Evolutionary conservation across 2,113 vertebrate genomes (phyloP).

Genomic region (Alethe castanea): DNA sequence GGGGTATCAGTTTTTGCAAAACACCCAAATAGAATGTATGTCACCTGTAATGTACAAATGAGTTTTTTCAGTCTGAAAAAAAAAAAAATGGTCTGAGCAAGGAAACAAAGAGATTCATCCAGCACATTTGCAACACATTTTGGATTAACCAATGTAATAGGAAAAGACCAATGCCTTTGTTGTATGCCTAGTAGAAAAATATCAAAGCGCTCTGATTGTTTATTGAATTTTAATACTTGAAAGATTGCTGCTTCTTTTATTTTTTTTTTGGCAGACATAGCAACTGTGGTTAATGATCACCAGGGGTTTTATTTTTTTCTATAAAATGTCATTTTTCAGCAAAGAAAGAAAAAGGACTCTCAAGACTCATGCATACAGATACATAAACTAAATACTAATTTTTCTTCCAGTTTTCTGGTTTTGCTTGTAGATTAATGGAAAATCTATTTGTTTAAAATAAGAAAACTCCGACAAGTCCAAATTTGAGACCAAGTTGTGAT

Average conservation of each 20-base stretch:
- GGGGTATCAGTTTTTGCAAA: not conserved
- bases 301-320: not conserved
- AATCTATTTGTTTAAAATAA: not conserved
- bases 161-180: not conserved
- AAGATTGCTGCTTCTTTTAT: not conserved
- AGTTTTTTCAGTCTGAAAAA: not conserved
- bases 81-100: not conserved
- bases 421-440: not conserved
- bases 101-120: not conserved
- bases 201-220: not conserved
- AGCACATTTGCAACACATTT: not conserved
- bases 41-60: not conserved
- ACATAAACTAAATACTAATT: not conserved
- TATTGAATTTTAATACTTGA: constrained; percentile 16
- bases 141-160: not conserved
- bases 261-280: not conserved
- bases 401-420: not conserved
- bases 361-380: not conserved
- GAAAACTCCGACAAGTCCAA: not conserved
- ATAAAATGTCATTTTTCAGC: constrained; percentile 18
- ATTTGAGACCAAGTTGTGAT: not conserved
- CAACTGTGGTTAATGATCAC: not conserved
- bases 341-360: constrained; percentile 1
- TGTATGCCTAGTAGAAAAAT: not conserved
- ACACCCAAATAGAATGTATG: not conserved